These are phyloP conservation scores for Clavelina lepadiformis DNA, from an alignment of 23 tunicate genomes.

Conservation along the genomic window DNA sequence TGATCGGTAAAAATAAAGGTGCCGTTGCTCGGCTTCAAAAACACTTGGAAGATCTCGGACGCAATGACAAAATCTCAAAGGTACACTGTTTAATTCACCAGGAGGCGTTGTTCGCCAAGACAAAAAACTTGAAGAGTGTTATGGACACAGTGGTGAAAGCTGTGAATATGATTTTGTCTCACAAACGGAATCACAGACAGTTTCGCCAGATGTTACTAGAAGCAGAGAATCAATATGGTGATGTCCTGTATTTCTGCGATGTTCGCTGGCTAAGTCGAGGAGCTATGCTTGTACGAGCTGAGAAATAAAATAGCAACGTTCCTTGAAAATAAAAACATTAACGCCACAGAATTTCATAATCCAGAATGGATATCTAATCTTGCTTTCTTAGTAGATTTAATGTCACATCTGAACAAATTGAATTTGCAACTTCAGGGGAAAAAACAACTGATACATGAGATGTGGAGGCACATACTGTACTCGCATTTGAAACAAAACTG, in stretches of 20 bases:
- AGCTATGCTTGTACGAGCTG: slow-evolving; percentile 45
- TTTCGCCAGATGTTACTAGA: slow-evolving; percentile 64
- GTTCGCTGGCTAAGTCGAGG: slow-evolving; percentile 81
- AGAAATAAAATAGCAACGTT: slow-evolving; percentile 38
- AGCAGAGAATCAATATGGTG: slow-evolving; percentile 73
- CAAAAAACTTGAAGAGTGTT: slow-evolving; percentile 22
- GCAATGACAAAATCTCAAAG: slow-evolving; percentile 18
- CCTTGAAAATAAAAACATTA: slow-evolving; percentile 33
- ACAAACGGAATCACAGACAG: slow-evolving; percentile 42
- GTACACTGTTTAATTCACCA: slow-evolving; percentile 48
- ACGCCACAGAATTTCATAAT: slow-evolving; percentile 16
- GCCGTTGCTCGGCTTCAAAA: slow-evolving; percentile 53
- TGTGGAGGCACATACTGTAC: slow-evolving; percentile 24
- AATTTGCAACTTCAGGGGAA: too few relatives aligned
- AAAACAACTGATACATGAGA: slow-evolving; percentile 34
- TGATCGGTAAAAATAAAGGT: slow-evolving; percentile 54
- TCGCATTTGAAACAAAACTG: slow-evolving; percentile 32
- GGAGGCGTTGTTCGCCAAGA: slow-evolving; percentile 56
- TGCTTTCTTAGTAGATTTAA: slow-evolving; percentile 42
- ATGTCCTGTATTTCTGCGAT: slow-evolving; percentile 56
- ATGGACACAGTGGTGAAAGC: slow-evolving; percentile 65
- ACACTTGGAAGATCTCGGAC: slow-evolving; percentile 30
- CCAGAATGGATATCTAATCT: slow-evolving; percentile 39
- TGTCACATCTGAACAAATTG: slow-evolving; percentile 39
- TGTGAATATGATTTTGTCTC: slow-evolving; percentile 55